Percentiles rank a stretch among this genome's conserved stretches.
phyloP scores from a whole-genome alignment of 2,888 invertebrate genomes.

The Deroplatys truncata region DNA sequence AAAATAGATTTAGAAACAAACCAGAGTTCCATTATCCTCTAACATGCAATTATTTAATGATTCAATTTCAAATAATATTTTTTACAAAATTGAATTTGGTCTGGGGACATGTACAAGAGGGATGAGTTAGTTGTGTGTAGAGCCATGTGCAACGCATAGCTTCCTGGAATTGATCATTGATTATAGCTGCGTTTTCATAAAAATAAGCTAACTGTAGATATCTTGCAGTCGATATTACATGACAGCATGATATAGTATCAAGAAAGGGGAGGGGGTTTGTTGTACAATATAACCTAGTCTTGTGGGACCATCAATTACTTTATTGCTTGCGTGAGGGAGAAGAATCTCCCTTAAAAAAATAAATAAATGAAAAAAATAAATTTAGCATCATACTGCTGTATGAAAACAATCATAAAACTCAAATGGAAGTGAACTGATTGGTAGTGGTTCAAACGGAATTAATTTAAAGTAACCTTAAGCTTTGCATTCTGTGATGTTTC shows the following conservation, averaged over 20 bases:
- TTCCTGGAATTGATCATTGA: background rate
- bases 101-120: background rate
- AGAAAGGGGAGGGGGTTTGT: background rate
- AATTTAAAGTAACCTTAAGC: background rate
- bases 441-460: background rate
- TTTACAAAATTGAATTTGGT: slow-evolving; percentile 10
- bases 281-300: background rate
- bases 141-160: background rate
- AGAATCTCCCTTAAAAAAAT: background rate
- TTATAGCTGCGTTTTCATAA: background rate
- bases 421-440: background rate
- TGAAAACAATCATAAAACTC: background rate
- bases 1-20: slow-evolving; percentile 16
- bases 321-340: background rate
- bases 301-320: background rate
- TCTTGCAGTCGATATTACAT: background rate
- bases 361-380: background rate
- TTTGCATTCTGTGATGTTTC: background rate
- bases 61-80: slow-evolving; percentile 12
- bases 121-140: background rate
- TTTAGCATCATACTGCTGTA: background rate
- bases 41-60: slow-evolving; percentile 19
- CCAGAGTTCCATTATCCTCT: slow-evolving; percentile 11
- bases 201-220: background rate
- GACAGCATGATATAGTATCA: background rate